Base-by-base conservation (phyloP, 30 jellyfish, hydroid and myxozoan species). In the Nemopilema nomurai region DNA sequence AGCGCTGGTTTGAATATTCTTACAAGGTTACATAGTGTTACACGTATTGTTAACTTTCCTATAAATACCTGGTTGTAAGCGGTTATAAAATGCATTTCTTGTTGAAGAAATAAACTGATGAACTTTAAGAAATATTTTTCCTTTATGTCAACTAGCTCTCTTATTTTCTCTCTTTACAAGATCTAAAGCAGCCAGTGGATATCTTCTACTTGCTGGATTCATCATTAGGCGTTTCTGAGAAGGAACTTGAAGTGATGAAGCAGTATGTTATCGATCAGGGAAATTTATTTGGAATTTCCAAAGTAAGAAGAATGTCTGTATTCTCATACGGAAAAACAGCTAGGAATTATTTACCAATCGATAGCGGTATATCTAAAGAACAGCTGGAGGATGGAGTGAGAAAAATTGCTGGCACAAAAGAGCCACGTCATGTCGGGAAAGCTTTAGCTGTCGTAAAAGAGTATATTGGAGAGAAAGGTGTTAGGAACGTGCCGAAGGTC, bases 201-300 rank as follows among this genome's bases (percentile, higher is more conserved):
- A 30, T 81, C 27, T 67, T 49, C 27, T 89, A 70, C 67, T 18
- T 82, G 85, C 21, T 89, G 30, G 97, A 89, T 29, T 25, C 82
- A 25, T 89, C 97, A 0, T 51, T 63, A 18, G 67, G 41, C 49
- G 79, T 82, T 24, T 26, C 90, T n/a, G 74, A 80, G 1, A 27
- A n/a, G 29, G 29, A 17, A 22, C 22, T 80, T 8, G 89, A 80
- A 23, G 25, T 4, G 62, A 80, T 80, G 81, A 80, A 80, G 23
- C 51, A 33, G 16, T 80, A 62, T 21, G 72, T 80, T 0, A 27
- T 22, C 19, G n/a, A 18, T 28, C 81, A 62, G 51, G 81, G 80
- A 8, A 66, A 28, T 9, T 29, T 66, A 8, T 68, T 62, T 66
- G 51, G 76, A 4, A 28, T 84, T 1, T 52, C 92, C 0, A 17